These are phyloP conservation scores for Rhagophthalmus giganteus DNA, from an alignment of 2,888 invertebrate genomes.

Conservation along the genomic window DNA sequence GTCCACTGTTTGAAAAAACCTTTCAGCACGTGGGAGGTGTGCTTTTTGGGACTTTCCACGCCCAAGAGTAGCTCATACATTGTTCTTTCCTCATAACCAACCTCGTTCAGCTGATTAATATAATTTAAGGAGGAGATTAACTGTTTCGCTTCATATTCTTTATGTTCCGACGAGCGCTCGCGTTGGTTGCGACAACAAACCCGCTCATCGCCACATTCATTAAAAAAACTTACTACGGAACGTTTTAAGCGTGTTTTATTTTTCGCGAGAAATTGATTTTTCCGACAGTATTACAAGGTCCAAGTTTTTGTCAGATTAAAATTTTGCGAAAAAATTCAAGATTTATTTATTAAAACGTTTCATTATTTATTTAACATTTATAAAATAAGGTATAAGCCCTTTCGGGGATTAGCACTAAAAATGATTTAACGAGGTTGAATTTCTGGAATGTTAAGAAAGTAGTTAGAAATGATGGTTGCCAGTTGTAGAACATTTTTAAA, in stretches of 20 bases:
- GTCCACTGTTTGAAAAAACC: constrained; percentile 45
- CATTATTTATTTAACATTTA: too few relatives aligned
- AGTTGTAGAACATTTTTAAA: constrained; percentile 22
- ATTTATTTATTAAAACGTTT: too few relatives aligned
- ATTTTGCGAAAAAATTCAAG: too few relatives aligned
- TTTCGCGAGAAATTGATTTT: too few relatives aligned
- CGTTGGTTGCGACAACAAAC: neutral
- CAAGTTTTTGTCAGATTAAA: too few relatives aligned
- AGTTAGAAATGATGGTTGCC: constrained; percentile 24
- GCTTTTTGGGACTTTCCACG: constrained; percentile 44
- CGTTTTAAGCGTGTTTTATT: too few relatives aligned
- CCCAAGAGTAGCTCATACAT: constrained; percentile 48
- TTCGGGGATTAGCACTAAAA: too few relatives aligned
- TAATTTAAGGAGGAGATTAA: constrained; percentile 18
- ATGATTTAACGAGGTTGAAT: too few relatives aligned
- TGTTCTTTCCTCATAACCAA: constrained; percentile 47
- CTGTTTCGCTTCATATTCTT: neutral
- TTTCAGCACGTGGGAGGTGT: constrained; percentile 47
- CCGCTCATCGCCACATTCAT: neutral
- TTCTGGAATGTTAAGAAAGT: constrained; percentile 29
- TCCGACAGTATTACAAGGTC: too few relatives aligned
- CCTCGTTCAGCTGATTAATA: constrained; percentile 17
- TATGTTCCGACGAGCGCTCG: constrained; percentile 9
- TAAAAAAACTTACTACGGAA: too few relatives aligned
- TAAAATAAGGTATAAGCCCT: too few relatives aligned